A percentile compares a stretch with the other conserved stretches of the same genome.
phyloP scores from a whole-genome alignment of 2,888 invertebrate species.

The Eupithecia pulchellata region DNA sequence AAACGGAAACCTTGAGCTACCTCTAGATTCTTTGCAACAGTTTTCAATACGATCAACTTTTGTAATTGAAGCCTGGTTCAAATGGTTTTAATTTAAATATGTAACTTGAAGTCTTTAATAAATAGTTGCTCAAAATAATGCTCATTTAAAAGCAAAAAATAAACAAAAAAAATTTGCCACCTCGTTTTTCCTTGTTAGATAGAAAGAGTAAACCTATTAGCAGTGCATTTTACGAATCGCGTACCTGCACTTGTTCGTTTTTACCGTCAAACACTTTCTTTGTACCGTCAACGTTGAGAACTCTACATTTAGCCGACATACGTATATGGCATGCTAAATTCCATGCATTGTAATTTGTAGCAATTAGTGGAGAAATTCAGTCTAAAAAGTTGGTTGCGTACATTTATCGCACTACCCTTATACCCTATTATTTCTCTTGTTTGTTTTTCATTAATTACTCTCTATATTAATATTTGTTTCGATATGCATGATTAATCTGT shows the following conservation, averaged over 20 bases:
- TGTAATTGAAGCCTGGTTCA: too few species aligned
- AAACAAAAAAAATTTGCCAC: neutral
- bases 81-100: too few species aligned
- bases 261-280: conserved; percentile 16
- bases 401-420: neutral
- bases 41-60: too few species aligned
- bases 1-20: too few species aligned
- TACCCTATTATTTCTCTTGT: neutral
- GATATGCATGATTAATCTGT: neutral
- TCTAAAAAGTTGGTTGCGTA: conserved; percentile 1
- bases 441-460: neutral
- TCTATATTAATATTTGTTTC: neutral
- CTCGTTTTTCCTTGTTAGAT: neutral
- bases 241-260: conserved; percentile 8
- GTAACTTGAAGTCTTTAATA: too few species aligned
- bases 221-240: conserved; percentile 4
- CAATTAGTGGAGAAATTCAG: conserved; percentile 15
- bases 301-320: conserved; percentile 6
- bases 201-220: conserved; percentile 6
- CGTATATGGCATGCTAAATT: conserved; percentile 16
- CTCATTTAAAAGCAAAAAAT: neutral
- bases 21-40: too few species aligned
- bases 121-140: too few species aligned
- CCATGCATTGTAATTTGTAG: conserved; percentile 17
- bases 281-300: conserved; percentile 7